These are phyloP conservation scores for Galbula dea DNA, from an alignment of 2,113 vertebrate species.

Conservation along the genomic window DNA sequence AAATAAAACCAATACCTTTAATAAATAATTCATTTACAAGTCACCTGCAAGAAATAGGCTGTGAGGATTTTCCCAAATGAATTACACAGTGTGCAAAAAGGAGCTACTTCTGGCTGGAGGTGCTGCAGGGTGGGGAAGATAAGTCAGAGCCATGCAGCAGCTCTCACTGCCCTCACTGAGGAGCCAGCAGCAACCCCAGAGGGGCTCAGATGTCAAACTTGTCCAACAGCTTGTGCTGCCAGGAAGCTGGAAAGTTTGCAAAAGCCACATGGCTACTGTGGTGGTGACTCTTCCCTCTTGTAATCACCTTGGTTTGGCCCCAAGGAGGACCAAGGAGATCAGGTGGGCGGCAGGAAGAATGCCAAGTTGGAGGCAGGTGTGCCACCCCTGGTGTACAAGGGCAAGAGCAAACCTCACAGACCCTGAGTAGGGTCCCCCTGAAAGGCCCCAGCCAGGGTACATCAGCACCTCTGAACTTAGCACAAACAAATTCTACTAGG, in stretches of 20 bases:
- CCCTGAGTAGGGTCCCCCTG: accelerated
- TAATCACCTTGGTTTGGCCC: not conserved
- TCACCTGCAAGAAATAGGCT: not conserved
- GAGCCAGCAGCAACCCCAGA: not conserved
- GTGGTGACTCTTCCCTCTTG: not conserved
- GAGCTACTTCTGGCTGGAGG: not conserved
- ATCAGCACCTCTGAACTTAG: not conserved
- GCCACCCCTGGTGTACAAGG: too few relatives aligned
- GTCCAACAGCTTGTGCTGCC: not conserved
- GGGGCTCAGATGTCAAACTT: not conserved
- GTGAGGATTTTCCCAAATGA: not conserved
- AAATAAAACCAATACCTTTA: too few relatives aligned
- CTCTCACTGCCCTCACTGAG: not conserved
- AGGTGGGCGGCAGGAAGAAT: accelerated
- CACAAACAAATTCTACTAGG: not conserved
- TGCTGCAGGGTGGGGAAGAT: not conserved
- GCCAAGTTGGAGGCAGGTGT: not conserved
- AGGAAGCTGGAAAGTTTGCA: not conserved
- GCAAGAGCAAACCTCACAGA: not conserved
- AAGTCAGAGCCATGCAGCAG: not conserved
- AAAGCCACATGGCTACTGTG: accelerated
- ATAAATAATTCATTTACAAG: not conserved
- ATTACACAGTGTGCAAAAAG: not conserved
- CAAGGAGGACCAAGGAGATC: not conserved
- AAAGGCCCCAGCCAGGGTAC: not conserved